Conservation (phyloP, 37 sponge, comb jelly and placozoan genomes). For the Tethya wilhelma region DNA sequence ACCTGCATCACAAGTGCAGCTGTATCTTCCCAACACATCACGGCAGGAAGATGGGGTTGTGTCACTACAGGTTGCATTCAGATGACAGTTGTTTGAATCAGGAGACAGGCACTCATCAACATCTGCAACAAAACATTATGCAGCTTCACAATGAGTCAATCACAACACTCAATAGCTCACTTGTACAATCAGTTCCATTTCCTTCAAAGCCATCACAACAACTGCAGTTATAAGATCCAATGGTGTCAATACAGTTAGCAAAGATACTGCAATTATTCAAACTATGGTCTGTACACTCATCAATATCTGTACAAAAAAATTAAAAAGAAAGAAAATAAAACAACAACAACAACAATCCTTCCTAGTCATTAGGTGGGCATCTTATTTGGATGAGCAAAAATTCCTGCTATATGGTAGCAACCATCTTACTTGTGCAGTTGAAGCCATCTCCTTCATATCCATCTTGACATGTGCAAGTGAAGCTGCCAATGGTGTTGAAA, state of each 20-base stretch:
- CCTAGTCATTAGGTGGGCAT: not conserved
- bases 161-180: not conserved
- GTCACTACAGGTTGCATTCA: conserved; percentile 36
- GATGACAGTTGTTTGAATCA: conserved; percentile 13
- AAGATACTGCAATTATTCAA: not conserved
- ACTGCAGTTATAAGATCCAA: conserved; percentile 16
- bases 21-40: conserved; percentile 32
- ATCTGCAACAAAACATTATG: not conserved
- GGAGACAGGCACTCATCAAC: conserved; percentile 1
- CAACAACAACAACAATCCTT: not conserved
- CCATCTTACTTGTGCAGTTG: conserved; percentile 31
- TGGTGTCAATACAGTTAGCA: not conserved
- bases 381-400: no score
- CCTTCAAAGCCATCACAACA: conserved; percentile 24
- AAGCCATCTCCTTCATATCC: conserved; percentile 46
- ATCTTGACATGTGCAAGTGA: conserved; percentile 24
- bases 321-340: not conserved
- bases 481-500: conserved; percentile 47
- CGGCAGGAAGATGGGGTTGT: no score
- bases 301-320: not conserved
- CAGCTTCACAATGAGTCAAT: not conserved
- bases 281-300: conserved; percentile 1
- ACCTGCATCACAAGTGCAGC: conserved; percentile 32
- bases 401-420: not conserved
- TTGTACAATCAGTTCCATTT: conserved; percentile 9